Percentiles rank a stretch among this genome's conserved stretches.
These are phyloP conservation scores for Apis laboriosa DNA, from an alignment of 1,140 invertebrate genomes.

Conservation along the genomic window DNA sequence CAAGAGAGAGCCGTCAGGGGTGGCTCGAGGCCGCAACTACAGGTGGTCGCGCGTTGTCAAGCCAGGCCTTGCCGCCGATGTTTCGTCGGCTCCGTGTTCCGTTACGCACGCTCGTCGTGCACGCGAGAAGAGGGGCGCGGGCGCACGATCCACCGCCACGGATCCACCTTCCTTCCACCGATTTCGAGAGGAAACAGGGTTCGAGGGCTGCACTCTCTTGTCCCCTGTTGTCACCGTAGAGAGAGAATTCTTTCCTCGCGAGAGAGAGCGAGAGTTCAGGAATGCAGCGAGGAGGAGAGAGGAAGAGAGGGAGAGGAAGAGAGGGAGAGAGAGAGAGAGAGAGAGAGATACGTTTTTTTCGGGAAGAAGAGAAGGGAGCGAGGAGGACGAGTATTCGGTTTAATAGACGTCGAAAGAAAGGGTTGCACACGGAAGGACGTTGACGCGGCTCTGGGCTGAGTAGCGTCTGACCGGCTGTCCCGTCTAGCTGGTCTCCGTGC, in stretches of 20 bases:
- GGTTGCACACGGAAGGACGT: slow-evolving; percentile 50
- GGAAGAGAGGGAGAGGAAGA: background rate
- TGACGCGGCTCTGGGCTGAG: slow-evolving; percentile 65
- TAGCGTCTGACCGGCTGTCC: slow-evolving; percentile 65
- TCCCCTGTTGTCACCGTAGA: too few relatives aligned
- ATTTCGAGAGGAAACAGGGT: background rate
- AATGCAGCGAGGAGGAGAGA: too few relatives aligned
- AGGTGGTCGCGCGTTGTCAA: slow-evolving; percentile 74
- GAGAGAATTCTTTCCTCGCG: too few relatives aligned
- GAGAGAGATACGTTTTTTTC: background rate
- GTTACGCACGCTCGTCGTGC: slow-evolving; percentile 39
- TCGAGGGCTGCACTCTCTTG: too few relatives aligned
- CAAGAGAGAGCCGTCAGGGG: slow-evolving; percentile 40
- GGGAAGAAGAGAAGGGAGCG: background rate
- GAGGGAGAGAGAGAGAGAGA: background rate
- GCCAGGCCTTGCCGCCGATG: slow-evolving; percentile 57
- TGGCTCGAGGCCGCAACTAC: slow-evolving; percentile 70
- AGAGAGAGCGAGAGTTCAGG: too few relatives aligned
- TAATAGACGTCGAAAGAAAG: slow-evolving; percentile 5
- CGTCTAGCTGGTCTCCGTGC: slow-evolving; percentile 48
- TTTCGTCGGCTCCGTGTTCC: slow-evolving; percentile 1
- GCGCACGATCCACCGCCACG: slow-evolving; percentile 16
- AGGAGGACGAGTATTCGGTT: background rate
- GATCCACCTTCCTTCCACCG: background rate
- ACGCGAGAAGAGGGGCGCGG: slow-evolving; percentile 29